Evolutionary conservation across 2,113 vertebrate species (phyloP), one percentile per base, ranked within the genome.

Genomic region (Heterotilapia buettikoferi): DNA sequence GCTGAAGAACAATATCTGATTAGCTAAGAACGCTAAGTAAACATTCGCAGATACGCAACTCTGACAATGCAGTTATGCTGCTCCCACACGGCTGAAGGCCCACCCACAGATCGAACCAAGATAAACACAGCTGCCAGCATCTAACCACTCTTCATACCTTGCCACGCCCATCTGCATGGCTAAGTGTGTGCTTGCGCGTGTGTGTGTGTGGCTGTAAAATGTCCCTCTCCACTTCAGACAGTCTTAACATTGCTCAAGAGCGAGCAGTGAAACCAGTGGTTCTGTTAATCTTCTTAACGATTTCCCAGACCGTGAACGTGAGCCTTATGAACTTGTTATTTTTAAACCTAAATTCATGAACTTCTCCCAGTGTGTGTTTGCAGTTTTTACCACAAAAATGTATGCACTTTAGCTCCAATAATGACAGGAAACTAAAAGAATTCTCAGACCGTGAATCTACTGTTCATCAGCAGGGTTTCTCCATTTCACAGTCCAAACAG

Each of bases 91-190:
- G 36, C 14, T 24, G 21, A 84, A 85, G 53, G 88, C 82, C 90
- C 91, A 87, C 84, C 53, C 91, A 88, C 89, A 52, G 82, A 86
- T 19, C 45, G 26, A 86, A 52, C 19, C 9, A 95, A 94, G 92
- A 96, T 92, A 96, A 96, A 96, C 94, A 96, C 95, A 96, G 96
- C 95, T 96, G 95, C 90, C 86, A 26, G 43, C 56, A 33, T 21
- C 76, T 52, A 13, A 53, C 36, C 43, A 43, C 73, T 84, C 89
- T 78, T 82, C 53, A 86, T 53, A 56, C 76, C 43, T 57, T 45
- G 81, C 80, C 88, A 88, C 80, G 7, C 89, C 84, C 40, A 0
- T 31, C 26, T 50, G 26, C 10, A 18, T 47, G 33, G 4, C 19
- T 21, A 38, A 38, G 71, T 47, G 24, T 76, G 40, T 29, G 68